These are phyloP conservation scores for Holcopasites calliopsidis DNA, from an alignment of 1,140 invertebrate genomes.

Conservation along the genomic window DNA sequence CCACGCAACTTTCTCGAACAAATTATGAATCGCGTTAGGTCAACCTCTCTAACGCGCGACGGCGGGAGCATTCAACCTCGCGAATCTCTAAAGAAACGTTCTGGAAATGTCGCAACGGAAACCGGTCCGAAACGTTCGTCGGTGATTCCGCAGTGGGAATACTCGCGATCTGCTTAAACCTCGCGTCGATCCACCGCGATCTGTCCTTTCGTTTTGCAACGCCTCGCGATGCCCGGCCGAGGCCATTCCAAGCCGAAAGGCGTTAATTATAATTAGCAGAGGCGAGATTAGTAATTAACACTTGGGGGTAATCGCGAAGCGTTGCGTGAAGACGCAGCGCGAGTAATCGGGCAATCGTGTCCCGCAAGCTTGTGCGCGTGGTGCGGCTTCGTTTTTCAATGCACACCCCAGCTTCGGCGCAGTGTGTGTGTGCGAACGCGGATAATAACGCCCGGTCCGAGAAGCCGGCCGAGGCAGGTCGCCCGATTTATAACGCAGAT, in stretches of 20 bases:
- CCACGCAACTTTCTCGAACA: background rate
- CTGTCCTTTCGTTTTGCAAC: constrained; percentile 62
- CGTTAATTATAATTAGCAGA: constrained; percentile 80
- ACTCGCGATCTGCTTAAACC: constrained; percentile 44
- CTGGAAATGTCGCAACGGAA: constrained; percentile 31
- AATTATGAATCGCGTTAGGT: constrained; percentile 31
- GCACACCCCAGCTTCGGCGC: background rate
- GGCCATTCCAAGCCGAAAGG: constrained; percentile 69
- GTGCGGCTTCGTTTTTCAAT: background rate
- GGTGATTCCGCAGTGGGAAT: background rate
- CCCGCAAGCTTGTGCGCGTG: constrained; percentile 15
- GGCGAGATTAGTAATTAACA: constrained; percentile 79
- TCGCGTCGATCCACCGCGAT: constrained; percentile 52
- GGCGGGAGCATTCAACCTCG: background rate
- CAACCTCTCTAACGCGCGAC: constrained; percentile 27
- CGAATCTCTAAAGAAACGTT: constrained; percentile 27
- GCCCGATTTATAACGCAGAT: constrained; percentile 80
- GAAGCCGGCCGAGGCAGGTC: constrained; percentile 74
- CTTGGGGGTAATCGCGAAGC: constrained; percentile 75
- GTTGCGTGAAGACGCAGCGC: constrained; percentile 59
- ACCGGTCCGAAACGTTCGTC: constrained; percentile 42
- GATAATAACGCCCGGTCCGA: constrained; percentile 71
- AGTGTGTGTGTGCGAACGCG: constrained; percentile 47
- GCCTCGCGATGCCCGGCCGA: constrained; percentile 32
- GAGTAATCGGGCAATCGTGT: constrained; percentile 19